A percentile compares a stretch with the other conserved stretches of the same genome.
Conservation (phyloP, 2,888 invertebrate species). For the Melanostoma scalare region DNA sequence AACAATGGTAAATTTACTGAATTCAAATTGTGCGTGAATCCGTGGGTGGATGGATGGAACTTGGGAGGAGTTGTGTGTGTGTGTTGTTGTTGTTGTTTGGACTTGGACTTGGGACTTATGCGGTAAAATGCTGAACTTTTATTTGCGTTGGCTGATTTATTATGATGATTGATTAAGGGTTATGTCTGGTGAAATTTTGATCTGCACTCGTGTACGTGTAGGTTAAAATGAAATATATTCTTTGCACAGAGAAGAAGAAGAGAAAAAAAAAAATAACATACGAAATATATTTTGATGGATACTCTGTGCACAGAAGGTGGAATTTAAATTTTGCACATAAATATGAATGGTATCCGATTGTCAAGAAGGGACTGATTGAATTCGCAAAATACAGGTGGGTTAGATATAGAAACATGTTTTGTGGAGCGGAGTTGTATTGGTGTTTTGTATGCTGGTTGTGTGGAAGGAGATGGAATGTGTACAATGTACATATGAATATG, state of each 20-base stretch:
- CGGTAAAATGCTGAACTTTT: constrained; percentile 22
- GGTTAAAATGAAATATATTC: constrained; percentile 4
- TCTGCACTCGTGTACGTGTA: neutral
- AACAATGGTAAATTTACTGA: neutral
- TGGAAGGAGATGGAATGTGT: too few species aligned
- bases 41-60: neutral
- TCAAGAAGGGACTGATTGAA: constrained; percentile 19
- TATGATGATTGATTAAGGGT: constrained; percentile 33
- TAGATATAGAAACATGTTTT: too few species aligned
- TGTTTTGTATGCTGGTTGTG: too few species aligned
- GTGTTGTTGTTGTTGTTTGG: neutral
- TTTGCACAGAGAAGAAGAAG: neutral
- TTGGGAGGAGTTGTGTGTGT: too few species aligned
- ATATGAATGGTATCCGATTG: neutral
- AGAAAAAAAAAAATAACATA: neutral
- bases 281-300: constrained; percentile 3
- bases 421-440: too few species aligned
- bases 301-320: constrained; percentile 12
- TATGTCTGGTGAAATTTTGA: neutral
- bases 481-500: too few species aligned
- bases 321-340: neutral
- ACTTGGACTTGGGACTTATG: neutral
- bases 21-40: constrained; percentile 14
- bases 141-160: constrained; percentile 20
- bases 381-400: neutral